Evolutionary conservation across 2,797 vertebrate genomes (phyloP).

Genomic region (Esox lucius): DNA sequence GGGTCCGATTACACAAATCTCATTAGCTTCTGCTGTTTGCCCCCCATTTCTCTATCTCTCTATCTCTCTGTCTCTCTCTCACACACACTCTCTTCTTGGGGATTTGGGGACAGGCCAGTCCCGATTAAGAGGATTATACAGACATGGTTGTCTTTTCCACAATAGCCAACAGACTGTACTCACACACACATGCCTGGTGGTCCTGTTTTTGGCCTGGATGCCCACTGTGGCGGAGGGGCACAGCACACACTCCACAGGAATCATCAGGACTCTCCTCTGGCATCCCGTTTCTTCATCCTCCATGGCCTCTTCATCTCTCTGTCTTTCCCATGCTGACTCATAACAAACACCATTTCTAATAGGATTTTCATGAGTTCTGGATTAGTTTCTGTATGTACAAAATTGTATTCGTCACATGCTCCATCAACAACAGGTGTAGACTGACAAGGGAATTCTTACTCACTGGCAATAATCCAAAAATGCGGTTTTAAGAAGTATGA

Average conservation of each 20-base stretch:
- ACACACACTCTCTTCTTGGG: constrained; percentile 32
- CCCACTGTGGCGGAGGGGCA: not conserved
- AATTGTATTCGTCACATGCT: constrained; percentile 22
- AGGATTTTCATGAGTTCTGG: not conserved
- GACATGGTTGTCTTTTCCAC: constrained; percentile 39
- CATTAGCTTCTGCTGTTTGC: constrained; percentile 51
- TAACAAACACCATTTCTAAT: constrained; percentile 34
- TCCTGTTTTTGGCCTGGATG: not conserved
- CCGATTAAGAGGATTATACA: constrained; percentile 66
- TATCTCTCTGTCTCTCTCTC: not conserved
- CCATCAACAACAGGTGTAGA: no score
- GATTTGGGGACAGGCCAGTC: constrained; percentile 48
- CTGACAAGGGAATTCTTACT: no score
- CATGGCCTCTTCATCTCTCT: constrained; percentile 23
- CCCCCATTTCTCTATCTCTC: not conserved
- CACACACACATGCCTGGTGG: not conserved
- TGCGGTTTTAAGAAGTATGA: no score
- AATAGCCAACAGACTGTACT: constrained; percentile 17
- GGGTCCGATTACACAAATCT: constrained; percentile 65
- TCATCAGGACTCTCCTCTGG: constrained; percentile 26
- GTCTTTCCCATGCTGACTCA: constrained; percentile 19
- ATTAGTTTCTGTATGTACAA: constrained; percentile 44
- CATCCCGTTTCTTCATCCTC: constrained; percentile 34
- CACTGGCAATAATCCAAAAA: no score
- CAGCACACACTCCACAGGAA: constrained; percentile 13